Conservation (phyloP, 1,140 invertebrate species). For the Copidosoma floridanum region DNA sequence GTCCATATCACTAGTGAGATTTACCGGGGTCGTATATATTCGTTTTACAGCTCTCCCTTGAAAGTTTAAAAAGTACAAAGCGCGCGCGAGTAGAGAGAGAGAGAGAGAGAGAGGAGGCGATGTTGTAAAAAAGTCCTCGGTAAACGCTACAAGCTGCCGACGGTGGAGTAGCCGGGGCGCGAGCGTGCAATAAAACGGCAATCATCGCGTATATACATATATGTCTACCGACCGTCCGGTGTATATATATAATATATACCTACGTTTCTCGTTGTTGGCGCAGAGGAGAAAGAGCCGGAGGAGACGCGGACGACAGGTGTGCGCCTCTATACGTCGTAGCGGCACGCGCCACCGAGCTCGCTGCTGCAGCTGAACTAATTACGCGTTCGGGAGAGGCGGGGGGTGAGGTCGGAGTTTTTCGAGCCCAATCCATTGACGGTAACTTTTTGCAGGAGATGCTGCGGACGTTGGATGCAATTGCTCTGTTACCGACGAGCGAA, state of each 20-base stretch:
- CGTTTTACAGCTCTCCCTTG: background rate
- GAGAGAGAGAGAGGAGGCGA: no score
- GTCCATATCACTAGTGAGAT: no score
- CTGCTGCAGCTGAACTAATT: conserved; percentile 48
- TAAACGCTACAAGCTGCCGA: background rate
- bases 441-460: no score
- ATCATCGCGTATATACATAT: no score
- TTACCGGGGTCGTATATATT: no score
- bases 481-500: no score
- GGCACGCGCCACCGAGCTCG: conserved; percentile 44
- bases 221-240: no score
- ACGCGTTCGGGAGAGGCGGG: conserved; percentile 22
- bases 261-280: no score
- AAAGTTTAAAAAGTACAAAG: background rate
- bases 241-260: no score
- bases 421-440: conserved; percentile 3
- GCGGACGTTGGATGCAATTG: no score
- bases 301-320: conserved; percentile 37
- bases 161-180: background rate
- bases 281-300: conserved; percentile 28
- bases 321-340: conserved; percentile 28
- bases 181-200: conserved; percentile 7
- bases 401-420: background rate
- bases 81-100: no score
- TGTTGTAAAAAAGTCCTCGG: no score